Evolutionary conservation across 2,797 vertebrate species (phyloP), one percentile per base, ranked within the genome.

Genomic region (Pseudochirops corinnae): DNA sequence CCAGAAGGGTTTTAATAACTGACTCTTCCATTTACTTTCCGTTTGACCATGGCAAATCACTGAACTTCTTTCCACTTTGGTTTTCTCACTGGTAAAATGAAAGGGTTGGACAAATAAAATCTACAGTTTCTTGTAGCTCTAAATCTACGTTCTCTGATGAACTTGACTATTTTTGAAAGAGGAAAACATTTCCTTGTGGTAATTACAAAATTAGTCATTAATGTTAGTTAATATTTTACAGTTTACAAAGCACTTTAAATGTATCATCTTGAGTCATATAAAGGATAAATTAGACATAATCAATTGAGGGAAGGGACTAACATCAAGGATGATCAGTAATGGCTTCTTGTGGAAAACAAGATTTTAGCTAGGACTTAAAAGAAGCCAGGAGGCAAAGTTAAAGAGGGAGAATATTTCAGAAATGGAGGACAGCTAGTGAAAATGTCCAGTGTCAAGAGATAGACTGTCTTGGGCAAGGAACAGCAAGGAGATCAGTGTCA

Each of bases 121-220:
- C n/a, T 82, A 24, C 7, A 46, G 39, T 82, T 82, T 82, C 18
- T 46, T 82, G n/a, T 2, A 24, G n/a, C 18, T 24, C n/a, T 50
- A 87, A 50, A 87, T 87, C 39, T 87, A 10, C 26, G 10, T 4
- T 87, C 21, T 50, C 24, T 87, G 46, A 50, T 87, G 74, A 87
- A 46, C 26, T 26, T 13, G 50, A 87, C 28, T 50, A 46, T 50
- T 87, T 87, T 87, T 93, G 93, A 82, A 94, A 94, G 90, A 95
- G 0, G 33, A 96, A 92, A 58, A 92, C 9, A 33, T 11, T n/a
- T 94, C 55, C 96, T 97, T 74, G 56, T 95, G 96, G 50, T 94
- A 46, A 91, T 97, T 93, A 95, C 74, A 53, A 96, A 92, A 60
- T 28, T 87, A 26, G 21, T 10, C 24, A 87, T 46, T 26, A 46